Conservation (phyloP, 2,888 invertebrate genomes). For the Cephalotes varians region DNA sequence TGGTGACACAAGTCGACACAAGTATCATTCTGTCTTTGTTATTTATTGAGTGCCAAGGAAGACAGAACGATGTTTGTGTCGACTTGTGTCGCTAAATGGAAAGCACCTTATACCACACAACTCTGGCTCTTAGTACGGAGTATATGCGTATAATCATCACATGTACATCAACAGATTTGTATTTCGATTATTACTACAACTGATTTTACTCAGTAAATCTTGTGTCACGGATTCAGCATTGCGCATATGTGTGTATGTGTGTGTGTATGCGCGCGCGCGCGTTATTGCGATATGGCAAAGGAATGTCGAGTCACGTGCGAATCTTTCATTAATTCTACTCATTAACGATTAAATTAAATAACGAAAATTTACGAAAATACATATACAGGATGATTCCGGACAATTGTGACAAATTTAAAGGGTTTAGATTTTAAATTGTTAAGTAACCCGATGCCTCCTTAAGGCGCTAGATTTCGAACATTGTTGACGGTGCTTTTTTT, state of each 20-base stretch:
- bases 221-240: conserved; percentile 12
- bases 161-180: conserved; percentile 43
- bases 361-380: conserved; percentile 14
- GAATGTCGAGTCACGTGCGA: background rate
- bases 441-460: no score
- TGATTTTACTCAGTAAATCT: conserved; percentile 30
- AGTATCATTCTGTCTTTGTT: no score
- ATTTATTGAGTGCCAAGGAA: no score
- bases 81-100: no score
- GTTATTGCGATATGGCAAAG: conserved; percentile 32
- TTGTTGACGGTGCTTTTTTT: no score
- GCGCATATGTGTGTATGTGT: background rate
- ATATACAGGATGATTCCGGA: no score
- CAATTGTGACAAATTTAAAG: no score
- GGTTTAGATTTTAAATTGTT: no score
- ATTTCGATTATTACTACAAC: conserved; percentile 38
- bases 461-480: no score
- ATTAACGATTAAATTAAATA: conserved; percentile 2
- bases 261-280: background rate
- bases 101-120: no score
- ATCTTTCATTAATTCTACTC: background rate
- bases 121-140: conserved; percentile 30
- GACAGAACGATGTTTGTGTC: no score
- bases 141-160: conserved; percentile 40
- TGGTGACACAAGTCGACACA: no score